Conservation (phyloP, 2,797 vertebrate species). For the Eurystomus glaucurus region DNA sequence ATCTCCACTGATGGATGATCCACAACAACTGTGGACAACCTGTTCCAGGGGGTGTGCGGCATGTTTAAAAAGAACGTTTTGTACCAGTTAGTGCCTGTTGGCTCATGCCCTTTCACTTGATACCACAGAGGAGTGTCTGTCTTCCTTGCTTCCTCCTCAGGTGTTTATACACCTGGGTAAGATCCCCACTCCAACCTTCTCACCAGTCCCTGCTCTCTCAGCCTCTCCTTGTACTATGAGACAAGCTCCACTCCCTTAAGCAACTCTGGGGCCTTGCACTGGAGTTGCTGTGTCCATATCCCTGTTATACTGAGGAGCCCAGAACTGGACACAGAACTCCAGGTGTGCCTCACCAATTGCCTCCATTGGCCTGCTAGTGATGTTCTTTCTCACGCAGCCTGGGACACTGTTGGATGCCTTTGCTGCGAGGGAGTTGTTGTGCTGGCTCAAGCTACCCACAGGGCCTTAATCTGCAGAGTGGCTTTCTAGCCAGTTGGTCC, state of each 20-base stretch:
- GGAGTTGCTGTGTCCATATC: rapidly evolving
- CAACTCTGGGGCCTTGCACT: rapidly evolving
- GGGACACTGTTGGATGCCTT: background rate
- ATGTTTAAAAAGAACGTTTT: too few species aligned
- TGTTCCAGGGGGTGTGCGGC: too few species aligned
- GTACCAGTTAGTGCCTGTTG: background rate
- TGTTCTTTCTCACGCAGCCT: rapidly evolving
- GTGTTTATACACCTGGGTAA: rapidly evolving
- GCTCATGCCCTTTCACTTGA: background rate
- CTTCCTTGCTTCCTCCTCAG: background rate
- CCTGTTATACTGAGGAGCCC: rapidly evolving
- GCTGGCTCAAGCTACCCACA: rapidly evolving
- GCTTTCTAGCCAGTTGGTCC: background rate
- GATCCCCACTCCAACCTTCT: rapidly evolving
- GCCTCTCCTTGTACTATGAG: rapidly evolving
- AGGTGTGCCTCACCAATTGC: background rate
- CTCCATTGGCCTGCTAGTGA: background rate
- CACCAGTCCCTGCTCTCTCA: too few species aligned
- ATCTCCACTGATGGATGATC: background rate
- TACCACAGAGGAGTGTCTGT: too few species aligned
- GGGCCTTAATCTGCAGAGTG: background rate
- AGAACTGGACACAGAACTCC: background rate
- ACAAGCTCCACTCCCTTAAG: rapidly evolving
- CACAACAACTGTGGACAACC: background rate
- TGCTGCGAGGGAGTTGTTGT: background rate